Evolutionary conservation across 2,797 vertebrate genomes (phyloP), one percentile per base, ranked within the genome.

Genomic region (Mico argentatus): DNA sequence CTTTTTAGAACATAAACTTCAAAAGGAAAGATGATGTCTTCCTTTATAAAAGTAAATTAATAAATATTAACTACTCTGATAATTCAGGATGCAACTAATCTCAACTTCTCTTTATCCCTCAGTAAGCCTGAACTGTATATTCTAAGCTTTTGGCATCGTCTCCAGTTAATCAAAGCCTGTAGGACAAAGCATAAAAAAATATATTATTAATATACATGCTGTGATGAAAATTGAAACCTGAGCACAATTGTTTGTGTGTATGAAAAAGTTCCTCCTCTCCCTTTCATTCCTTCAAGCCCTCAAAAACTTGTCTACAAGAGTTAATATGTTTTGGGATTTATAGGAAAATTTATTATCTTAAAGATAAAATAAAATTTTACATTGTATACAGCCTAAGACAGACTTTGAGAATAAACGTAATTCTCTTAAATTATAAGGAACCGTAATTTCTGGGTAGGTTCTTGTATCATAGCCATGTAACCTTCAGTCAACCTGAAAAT

Each of bases 361-460:
- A 93, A 95, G 92, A 96, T 95, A 87, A 97, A 97, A 97, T 97
- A 96, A 95, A 98, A 97, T 20, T 97, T 73, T 81, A 73, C 88
- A 84, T 91, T 96, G 85, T 97, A 92, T 92, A 55, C 41, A 95
- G 15, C 70, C 88, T 81, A 93, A 84, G 95, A 88, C 81, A 93
- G 96, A 94, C 72, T 55, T 52, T 2, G n/a, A 90, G 83, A 96
- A 95, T 95, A 64, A 55, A 85, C 1, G 0, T 30, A 90, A 86
- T 94, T 96, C 64, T 97, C 97, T 75, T 88, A 94, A 98, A 97
- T 82, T 59, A 95, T 39, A 85, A 73, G 27, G 85, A 80, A 46
- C 86, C 92, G 8, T 97, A 94, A 72, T 20, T 59, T 59, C 57
- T 90, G 79, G 22, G 30, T 33, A 73, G 12, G 57, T 96, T 97